A percentile compares a stretch with the other conserved stretches of the same genome.
These are phyloP conservation scores for Neoseiulus cucumeris DNA, from an alignment of 1,140 invertebrate species.

Conservation along the genomic window DNA sequence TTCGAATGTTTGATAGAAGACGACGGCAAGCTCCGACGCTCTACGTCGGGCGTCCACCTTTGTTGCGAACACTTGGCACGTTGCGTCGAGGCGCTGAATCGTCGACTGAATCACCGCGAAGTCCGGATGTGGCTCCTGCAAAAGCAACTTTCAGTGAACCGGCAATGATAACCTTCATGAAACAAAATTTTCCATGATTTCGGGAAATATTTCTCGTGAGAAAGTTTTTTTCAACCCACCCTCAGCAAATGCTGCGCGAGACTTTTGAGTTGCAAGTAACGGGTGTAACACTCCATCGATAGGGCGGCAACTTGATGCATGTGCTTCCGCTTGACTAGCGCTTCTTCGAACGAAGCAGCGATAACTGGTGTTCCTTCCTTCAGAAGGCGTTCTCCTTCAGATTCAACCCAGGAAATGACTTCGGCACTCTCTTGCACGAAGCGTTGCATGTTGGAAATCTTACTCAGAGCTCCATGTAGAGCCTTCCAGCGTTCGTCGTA, in stretches of 20 bases:
- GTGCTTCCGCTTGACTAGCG: background rate
- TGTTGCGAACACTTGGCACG: slow-evolving; percentile 3
- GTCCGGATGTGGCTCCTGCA: background rate
- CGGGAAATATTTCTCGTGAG: no score
- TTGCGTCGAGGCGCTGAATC: background rate
- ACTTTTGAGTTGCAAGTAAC: background rate
- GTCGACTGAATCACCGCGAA: background rate
- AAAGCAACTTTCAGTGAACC: no score
- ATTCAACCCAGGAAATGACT: background rate
- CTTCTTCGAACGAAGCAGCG: background rate
- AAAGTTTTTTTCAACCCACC: background rate
- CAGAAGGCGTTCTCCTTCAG: background rate
- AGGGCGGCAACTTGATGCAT: slow-evolving; percentile 2
- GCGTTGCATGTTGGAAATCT: slow-evolving; percentile 8
- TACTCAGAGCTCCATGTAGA: background rate
- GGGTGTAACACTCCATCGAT: background rate
- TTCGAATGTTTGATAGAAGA: slow-evolving; percentile 3
- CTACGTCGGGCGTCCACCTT: slow-evolving; percentile 4
- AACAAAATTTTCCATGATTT: background rate
- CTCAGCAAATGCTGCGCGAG: background rate
- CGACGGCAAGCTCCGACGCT: background rate
- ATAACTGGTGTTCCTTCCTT: background rate
- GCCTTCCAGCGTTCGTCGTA: background rate
- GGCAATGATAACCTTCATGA: no score
- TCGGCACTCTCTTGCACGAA: slow-evolving; percentile 1